phyloP scores from a whole-genome alignment of 2,113 vertebrate genomes.

The Urocolius indicus region DNA sequence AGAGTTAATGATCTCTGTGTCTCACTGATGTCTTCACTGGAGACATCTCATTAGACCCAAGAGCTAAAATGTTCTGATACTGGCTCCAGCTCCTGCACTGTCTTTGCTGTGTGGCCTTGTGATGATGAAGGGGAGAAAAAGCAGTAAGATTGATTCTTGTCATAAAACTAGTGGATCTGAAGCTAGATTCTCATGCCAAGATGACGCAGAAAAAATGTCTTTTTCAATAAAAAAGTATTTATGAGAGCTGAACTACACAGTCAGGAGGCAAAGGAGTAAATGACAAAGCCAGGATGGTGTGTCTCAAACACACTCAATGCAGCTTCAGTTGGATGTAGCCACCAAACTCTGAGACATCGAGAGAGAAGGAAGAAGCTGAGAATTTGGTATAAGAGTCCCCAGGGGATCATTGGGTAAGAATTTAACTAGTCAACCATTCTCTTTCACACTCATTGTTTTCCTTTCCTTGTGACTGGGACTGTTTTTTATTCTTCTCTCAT shows the following conservation, averaged over 20 bases:
- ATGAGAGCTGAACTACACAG: background rate
- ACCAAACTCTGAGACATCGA: background rate
- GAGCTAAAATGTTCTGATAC: background rate
- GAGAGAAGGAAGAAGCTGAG: background rate
- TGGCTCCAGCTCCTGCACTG: background rate
- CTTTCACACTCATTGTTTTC: background rate
- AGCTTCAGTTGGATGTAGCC: background rate
- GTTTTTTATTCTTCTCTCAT: slow-evolving; percentile 11
- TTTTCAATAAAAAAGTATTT: background rate
- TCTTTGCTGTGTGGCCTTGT: background rate
- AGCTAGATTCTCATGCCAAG: background rate
- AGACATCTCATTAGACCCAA: background rate
- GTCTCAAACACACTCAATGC: background rate
- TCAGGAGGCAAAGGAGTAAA: background rate
- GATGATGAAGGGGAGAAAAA: background rate
- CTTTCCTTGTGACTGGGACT: background rate
- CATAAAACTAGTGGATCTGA: background rate
- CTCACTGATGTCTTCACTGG: background rate
- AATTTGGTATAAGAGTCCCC: background rate
- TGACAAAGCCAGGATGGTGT: background rate
- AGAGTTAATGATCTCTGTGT: background rate
- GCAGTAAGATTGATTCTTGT: background rate
- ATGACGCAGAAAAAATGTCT: background rate
- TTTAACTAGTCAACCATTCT: background rate
- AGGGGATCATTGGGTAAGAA: background rate